Evolutionary conservation across 2,797 vertebrate species (phyloP).

Genomic region (Rhinophrynus dorsalis): DNA sequence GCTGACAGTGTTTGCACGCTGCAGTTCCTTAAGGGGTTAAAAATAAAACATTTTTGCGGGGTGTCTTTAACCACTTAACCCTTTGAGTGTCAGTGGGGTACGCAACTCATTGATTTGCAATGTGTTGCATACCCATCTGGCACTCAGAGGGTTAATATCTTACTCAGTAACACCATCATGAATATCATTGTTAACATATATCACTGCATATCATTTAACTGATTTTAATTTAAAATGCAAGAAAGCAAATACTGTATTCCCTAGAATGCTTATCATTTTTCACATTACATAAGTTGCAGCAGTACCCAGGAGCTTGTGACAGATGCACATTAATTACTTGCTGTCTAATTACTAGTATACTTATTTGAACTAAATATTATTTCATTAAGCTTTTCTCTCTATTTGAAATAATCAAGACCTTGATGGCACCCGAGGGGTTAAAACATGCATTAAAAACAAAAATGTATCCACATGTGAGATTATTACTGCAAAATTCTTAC

Average conservation of each 20-base stretch:
- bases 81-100: too few species aligned
- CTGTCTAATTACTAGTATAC: background rate
- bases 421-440: background rate
- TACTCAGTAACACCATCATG: too few species aligned
- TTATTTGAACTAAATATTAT: background rate
- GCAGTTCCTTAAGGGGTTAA: too few species aligned
- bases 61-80: too few species aligned
- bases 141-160: too few species aligned
- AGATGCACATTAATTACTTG: background rate
- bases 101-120: too few species aligned
- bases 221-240: background rate
- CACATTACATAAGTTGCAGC: background rate
- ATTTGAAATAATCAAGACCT: background rate
- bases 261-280: background rate
- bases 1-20: too few species aligned
- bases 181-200: too few species aligned
- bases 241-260: background rate
- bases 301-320: background rate
- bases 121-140: too few species aligned
- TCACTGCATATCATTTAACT: background rate
- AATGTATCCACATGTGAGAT: too few species aligned
- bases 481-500: too few species aligned
- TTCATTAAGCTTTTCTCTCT: background rate
- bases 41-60: too few species aligned
- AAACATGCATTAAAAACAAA: background rate